These are phyloP conservation scores for Drosophila neonasuta DNA, from an alignment of 2,888 invertebrate species.

Conservation along the genomic window DNA sequence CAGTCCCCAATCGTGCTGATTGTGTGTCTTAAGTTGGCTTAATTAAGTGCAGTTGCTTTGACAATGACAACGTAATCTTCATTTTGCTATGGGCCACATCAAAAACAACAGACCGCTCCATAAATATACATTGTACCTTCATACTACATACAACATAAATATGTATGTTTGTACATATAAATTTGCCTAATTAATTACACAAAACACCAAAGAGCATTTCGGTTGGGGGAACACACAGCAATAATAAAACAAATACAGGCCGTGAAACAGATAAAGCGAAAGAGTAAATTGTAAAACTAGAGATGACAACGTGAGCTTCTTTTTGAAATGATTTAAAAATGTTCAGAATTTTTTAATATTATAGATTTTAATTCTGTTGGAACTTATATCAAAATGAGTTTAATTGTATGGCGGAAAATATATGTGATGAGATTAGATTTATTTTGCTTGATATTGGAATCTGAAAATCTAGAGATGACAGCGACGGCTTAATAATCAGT, in stretches of 20 bases:
- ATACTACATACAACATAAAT: constrained; percentile 23
- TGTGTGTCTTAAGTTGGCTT: constrained; percentile 66
- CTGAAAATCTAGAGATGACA: too few relatives aligned
- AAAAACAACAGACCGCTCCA: constrained; percentile 51
- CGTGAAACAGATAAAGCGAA: constrained; percentile 5
- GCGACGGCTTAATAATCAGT: too few relatives aligned
- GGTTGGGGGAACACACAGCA: constrained; percentile 17
- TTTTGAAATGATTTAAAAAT: background rate
- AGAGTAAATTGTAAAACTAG: constrained; percentile 19
- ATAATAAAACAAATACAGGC: constrained; percentile 1
- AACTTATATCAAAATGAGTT: too few relatives aligned
- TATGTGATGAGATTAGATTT: too few relatives aligned
- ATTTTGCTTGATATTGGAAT: too few relatives aligned
- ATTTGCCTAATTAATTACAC: constrained; percentile 75
- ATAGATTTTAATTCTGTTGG: too few relatives aligned
- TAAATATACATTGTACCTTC: constrained; percentile 31
- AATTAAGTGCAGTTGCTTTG: constrained; percentile 74
- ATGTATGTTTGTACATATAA: constrained; percentile 43
- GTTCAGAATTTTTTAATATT: too few relatives aligned
- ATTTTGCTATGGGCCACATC: constrained; percentile 56
- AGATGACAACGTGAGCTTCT: constrained; percentile 38
- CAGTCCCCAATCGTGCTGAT: constrained; percentile 37
- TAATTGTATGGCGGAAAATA: too few relatives aligned
- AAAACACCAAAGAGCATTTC: constrained; percentile 51
- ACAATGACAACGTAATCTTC: constrained; percentile 70